A percentile compares a stretch with the other conserved stretches of the same genome.
Conservation (phyloP, 2,113 vertebrate species). For the Girardinichthys multiradiatus region DNA sequence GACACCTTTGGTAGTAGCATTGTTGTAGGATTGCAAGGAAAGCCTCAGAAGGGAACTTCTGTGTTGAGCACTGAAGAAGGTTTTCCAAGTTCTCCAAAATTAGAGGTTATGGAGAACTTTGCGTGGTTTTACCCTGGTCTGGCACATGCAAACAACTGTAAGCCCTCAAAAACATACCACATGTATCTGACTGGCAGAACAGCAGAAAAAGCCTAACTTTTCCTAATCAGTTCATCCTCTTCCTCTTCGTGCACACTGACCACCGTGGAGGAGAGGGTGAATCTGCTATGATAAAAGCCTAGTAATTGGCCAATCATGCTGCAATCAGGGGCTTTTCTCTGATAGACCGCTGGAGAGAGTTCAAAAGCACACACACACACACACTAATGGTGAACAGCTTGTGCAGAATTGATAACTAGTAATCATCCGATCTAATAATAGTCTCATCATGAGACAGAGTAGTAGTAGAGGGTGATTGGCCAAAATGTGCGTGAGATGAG, state of each 20-base stretch:
- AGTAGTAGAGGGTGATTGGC: constrained; percentile 42
- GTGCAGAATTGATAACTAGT: constrained; percentile 45
- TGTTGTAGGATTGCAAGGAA: neutral
- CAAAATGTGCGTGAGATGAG: neutral
- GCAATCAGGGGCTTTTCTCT: constrained; percentile 65
- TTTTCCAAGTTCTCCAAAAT: too few relatives aligned
- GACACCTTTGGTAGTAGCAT: neutral
- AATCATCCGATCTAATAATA: constrained; percentile 59
- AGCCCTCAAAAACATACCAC: too few relatives aligned
- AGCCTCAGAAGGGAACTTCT: too few relatives aligned
- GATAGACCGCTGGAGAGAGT: constrained; percentile 24
- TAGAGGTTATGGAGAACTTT: too few relatives aligned
- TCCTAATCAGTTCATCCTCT: constrained; percentile 9
- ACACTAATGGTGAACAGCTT: constrained; percentile 23
- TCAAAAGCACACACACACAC: constrained; percentile 24
- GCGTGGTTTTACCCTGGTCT: neutral
- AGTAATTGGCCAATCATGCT: constrained; percentile 59
- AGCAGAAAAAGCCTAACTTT: constrained; percentile 19
- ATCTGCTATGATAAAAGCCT: constrained; percentile 41
- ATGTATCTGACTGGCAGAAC: constrained; percentile 4
- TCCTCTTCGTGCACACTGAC: constrained; percentile 10
- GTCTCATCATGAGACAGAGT: constrained; percentile 38
- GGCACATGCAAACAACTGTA: too few relatives aligned
- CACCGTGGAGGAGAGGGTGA: neutral
- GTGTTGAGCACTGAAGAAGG: too few relatives aligned